Percentiles rank a stretch among this genome's conserved stretches.
Conservation (phyloP, 2,797 vertebrate genomes). For the Scolopax bukidnonensis region DNA sequence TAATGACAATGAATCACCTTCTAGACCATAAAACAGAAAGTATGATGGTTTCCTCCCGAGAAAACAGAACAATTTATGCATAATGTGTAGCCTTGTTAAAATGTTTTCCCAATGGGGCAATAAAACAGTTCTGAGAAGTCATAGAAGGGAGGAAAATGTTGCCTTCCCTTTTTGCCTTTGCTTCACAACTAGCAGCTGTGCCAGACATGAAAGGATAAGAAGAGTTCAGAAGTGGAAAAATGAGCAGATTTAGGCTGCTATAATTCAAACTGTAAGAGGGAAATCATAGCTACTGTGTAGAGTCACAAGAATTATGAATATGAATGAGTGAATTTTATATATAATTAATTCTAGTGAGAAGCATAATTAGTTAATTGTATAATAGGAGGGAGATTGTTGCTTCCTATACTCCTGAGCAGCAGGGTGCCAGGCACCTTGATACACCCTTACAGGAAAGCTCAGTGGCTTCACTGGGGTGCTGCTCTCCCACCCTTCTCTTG, state of each 20-base stretch:
- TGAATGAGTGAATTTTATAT: not conserved
- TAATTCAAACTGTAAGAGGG: constrained; percentile 1
- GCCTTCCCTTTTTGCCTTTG: not conserved
- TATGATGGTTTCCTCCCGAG: not conserved
- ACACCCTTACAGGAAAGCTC: not conserved
- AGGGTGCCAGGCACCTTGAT: not conserved
- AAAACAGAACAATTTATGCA: not conserved
- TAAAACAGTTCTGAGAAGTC: not conserved
- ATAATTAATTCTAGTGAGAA: not conserved
- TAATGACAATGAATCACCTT: not conserved
- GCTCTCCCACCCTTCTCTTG: not conserved
- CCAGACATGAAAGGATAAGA: not conserved
- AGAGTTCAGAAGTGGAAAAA: not conserved
- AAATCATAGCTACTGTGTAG: not conserved
- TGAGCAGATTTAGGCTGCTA: not conserved
- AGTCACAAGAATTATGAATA: not conserved
- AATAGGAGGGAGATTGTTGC: not conserved
- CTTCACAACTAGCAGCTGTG: not conserved
- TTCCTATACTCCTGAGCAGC: not conserved
- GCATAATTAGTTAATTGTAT: not conserved
- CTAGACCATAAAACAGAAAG: not conserved
- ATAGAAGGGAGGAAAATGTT: not conserved
- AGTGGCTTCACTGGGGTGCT: not conserved
- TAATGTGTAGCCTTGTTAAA: not conserved
- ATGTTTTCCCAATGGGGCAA: not conserved